Base-by-base conservation (phyloP, 2,113 vertebrate species). In the Actenoides lindsayi region DNA sequence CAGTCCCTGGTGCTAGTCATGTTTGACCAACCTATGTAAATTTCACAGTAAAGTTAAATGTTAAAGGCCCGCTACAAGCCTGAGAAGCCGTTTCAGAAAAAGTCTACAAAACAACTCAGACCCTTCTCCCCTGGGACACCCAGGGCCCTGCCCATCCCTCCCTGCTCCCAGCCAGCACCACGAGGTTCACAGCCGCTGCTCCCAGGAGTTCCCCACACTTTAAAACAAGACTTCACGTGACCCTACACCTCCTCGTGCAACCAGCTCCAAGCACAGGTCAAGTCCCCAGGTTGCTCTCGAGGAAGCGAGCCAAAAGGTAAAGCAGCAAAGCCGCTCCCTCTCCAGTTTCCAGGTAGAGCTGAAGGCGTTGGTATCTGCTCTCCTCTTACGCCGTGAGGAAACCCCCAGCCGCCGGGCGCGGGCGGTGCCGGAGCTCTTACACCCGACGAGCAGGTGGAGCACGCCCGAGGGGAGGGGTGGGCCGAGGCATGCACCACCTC, bases 61-160 rank as follows among this genome's bases (percentile, higher is more conserved):
- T 12, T 11, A 46, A 53, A 37, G 9, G 10, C 7, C 12, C 0
- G 1, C 28, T 8, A 3, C 44, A 50, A 60, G 19, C 19, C 9
- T 6, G 6, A 50, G 50, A 51, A 51, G 8, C 13, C 3, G 0
- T 10, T 64, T 11, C n/a, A 13, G 14, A 8, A 9, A 5, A 63
- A 4, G 23, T 3, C 7, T 8, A 14, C 0, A 0, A 16, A 51
- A 13, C 5, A 41, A 16, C 9, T 3, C 3, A 0, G 16, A 0
- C 30, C 3, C 42, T 2, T 5, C 12, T 20, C 54, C 28, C 35
- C 46, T 28, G 25, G 16, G 25, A 5, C 25, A 27, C 51, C 51
- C 18, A 0, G 1, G 1, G 1, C 1, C 69, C n/a, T 15, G 10
- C 27, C 15, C 5, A 1, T 11, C 12, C 16, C 69, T n/a, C 28